These are phyloP conservation scores for Corythornis madagascariensis DNA, from an alignment of 2,113 vertebrate species.

Conservation along the genomic window DNA sequence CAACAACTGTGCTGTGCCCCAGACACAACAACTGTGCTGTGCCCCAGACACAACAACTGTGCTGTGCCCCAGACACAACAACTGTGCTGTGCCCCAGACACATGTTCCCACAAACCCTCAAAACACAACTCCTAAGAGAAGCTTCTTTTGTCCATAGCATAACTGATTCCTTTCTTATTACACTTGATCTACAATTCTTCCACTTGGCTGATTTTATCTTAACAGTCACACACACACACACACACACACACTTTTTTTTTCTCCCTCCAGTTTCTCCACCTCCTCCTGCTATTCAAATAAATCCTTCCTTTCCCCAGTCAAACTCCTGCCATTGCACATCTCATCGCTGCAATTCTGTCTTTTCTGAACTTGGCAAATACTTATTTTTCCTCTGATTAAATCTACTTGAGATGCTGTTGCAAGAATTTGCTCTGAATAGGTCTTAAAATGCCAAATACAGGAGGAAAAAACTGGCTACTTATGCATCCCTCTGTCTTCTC, in stretches of 20 bases:
- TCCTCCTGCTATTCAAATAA: background rate
- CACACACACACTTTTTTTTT: background rate
- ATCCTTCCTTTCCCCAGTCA: background rate
- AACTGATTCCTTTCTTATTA: background rate
- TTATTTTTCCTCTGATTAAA: background rate
- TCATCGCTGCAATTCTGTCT: background rate
- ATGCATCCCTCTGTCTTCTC: background rate
- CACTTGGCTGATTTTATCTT: background rate
- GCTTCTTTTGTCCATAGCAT: background rate
- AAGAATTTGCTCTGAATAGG: background rate
- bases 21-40: too few species aligned
- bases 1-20: too few species aligned
- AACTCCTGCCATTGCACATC: background rate
- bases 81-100: too few species aligned
- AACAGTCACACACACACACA: background rate
- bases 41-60: too few species aligned
- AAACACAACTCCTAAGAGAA: background rate
- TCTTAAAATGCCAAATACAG: background rate
- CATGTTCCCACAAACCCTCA: too few species aligned
- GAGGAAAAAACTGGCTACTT: background rate
- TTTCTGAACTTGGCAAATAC: background rate
- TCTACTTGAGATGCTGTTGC: background rate
- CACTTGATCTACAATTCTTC: background rate
- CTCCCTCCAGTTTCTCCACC: background rate
- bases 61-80: too few species aligned